Conservation (phyloP, 2,888 invertebrate genomes). For the Helicoverpa assulta region DNA sequence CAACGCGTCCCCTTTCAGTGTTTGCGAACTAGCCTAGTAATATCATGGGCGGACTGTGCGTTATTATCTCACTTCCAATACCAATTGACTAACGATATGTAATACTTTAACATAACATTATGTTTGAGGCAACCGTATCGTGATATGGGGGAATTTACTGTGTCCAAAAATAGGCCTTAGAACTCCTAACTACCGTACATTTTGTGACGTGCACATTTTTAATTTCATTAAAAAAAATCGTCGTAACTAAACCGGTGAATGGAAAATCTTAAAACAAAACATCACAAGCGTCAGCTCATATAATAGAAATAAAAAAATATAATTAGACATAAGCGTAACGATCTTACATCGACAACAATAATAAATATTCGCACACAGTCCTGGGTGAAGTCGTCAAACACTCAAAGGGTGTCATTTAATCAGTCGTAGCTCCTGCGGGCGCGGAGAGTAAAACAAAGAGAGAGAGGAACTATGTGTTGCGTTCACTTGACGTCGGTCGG, state of each 20-base stretch:
- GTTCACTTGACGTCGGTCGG: conserved; percentile 78
- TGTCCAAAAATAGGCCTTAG: background rate
- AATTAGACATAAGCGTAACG: conserved; percentile 23
- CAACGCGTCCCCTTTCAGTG: conserved; percentile 60
- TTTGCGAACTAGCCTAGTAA: conserved; percentile 48
- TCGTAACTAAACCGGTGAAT: background rate
- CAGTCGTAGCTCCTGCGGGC: conserved; percentile 55
- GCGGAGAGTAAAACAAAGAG: conserved; percentile 58
- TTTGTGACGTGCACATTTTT: conserved; percentile 35
- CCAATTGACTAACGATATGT: conserved; percentile 57
- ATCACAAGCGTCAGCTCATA: conserved; percentile 8
- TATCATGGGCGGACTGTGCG: conserved; percentile 52
- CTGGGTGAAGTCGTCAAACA: conserved; percentile 50
- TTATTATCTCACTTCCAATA: conserved; percentile 32
- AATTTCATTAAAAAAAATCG: background rate
- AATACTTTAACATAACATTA: conserved; percentile 45
- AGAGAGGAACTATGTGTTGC: conserved; percentile 67
- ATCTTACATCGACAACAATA: conserved; percentile 22
- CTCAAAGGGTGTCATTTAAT: conserved; percentile 58
- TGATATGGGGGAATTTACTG: conserved; percentile 5
- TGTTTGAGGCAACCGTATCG: conserved; percentile 20
- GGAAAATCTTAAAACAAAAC: conserved; percentile 9
- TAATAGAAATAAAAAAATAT: conserved; percentile 14
- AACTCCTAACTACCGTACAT: conserved; percentile 11
- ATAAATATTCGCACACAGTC: conserved; percentile 42